Evolutionary conservation across 2,888 invertebrate species (phyloP).

Genomic region (Tricholauxania praeusta): DNA sequence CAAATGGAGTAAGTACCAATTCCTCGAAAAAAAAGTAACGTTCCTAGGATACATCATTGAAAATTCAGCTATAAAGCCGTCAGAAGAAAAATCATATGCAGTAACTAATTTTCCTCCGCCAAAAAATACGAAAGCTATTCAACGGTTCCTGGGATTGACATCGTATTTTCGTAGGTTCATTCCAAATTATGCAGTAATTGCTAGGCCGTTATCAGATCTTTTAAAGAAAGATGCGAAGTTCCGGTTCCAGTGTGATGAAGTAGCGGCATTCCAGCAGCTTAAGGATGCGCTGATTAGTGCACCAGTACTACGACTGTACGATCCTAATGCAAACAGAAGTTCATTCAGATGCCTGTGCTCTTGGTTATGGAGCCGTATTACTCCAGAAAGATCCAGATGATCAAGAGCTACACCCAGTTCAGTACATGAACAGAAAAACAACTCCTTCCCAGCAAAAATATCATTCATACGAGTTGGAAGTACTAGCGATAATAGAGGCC

Average conservation of each 20-base stretch:
- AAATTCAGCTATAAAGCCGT: conserved; percentile 28
- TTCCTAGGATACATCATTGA: conserved; percentile 45
- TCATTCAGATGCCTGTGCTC: conserved; percentile 9
- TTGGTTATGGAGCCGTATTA: conserved; percentile 40
- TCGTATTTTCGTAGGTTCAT: conserved; percentile 13
- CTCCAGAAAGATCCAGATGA: conserved; percentile 35
- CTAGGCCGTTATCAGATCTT: conserved; percentile 7
- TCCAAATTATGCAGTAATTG: background rate
- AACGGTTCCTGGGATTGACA: conserved; percentile 14
- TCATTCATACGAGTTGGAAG: conserved; percentile 49
- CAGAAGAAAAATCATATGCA: conserved; percentile 32
- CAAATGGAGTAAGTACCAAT: conserved; percentile 44
- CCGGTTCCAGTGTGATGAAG: background rate
- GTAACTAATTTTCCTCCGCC: conserved; percentile 39
- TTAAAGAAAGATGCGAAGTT: background rate
- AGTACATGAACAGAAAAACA: conserved; percentile 46
- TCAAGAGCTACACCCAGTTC: conserved; percentile 37
- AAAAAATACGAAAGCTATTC: conserved; percentile 30
- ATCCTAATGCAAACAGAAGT: conserved; percentile 21
- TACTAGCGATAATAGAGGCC: conserved; percentile 46
- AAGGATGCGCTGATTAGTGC: background rate
- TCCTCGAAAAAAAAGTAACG: conserved; percentile 37
- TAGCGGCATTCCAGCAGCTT: conserved; percentile 21
- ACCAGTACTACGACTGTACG: conserved; percentile 15
- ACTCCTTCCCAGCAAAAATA: conserved; percentile 44